A percentile compares a stretch with the other conserved stretches of the same genome.
Conservation (phyloP, 37 sponge, comb jelly and placozoan genomes). For the Chondrilla cf. caribensis region DNA sequence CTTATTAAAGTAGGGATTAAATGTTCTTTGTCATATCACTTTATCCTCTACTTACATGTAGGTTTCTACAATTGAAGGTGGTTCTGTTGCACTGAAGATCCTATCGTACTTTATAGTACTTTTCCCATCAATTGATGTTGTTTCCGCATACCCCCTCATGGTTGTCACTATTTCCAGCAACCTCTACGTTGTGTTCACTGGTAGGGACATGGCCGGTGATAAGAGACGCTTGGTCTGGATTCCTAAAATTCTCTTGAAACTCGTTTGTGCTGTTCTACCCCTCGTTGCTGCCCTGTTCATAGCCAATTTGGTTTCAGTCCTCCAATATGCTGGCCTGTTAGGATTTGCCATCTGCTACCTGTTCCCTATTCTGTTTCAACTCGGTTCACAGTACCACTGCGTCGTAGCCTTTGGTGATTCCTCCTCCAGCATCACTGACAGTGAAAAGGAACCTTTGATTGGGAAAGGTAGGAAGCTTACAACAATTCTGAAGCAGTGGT, state of each 20-base stretch:
- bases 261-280: slow-evolving; percentile 62
- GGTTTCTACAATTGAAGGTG: slow-evolving; percentile 25
- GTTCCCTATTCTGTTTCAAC: slow-evolving; percentile 77
- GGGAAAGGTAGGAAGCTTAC: background rate
- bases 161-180: slow-evolving; percentile 72
- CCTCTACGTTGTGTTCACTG: slow-evolving; percentile 53
- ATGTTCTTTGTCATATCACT: too few species aligned
- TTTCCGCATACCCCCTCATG: slow-evolving; percentile 80
- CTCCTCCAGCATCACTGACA: too few species aligned
- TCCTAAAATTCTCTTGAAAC: slow-evolving; percentile 24
- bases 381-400: slow-evolving; percentile 59
- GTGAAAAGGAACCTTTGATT: background rate
- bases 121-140: slow-evolving; percentile 88
- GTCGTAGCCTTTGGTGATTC: slow-evolving; percentile 34
- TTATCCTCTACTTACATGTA: too few species aligned
- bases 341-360: slow-evolving; percentile 72
- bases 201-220: slow-evolving; percentile 46
- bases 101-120: slow-evolving; percentile 82
- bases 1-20: too few species aligned
- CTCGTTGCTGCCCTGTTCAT: slow-evolving; percentile 66
- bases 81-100: slow-evolving; percentile 35
- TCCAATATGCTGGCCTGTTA: slow-evolving; percentile 80
- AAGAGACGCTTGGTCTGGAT: slow-evolving; percentile 9
- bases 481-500: background rate
- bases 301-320: slow-evolving; percentile 76